A percentile compares a stretch with the other conserved stretches of the same genome.
These are phyloP conservation scores for Sorex fumeus DNA, from an alignment of 2,113 vertebrate genomes.

Conservation along the genomic window DNA sequence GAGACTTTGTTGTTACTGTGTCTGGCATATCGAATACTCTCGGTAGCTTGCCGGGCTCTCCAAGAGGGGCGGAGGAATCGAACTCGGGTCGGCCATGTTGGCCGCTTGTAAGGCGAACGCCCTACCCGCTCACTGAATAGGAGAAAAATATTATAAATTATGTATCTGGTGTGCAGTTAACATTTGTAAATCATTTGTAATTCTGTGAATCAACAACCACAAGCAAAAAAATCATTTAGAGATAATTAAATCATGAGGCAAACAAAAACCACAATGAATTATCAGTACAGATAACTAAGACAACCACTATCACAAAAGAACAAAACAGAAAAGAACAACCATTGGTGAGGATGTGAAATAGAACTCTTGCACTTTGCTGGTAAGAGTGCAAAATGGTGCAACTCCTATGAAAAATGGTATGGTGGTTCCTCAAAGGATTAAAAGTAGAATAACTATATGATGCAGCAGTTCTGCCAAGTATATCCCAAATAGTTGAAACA, in stretches of 20 bases:
- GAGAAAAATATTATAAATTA: background rate
- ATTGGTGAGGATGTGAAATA: background rate
- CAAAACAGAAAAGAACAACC: background rate
- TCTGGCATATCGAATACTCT: no score
- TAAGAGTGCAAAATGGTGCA: background rate
- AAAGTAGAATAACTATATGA: background rate
- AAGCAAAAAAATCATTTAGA: background rate
- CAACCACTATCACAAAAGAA: background rate
- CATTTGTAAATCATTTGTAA: background rate
- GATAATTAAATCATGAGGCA: background rate
- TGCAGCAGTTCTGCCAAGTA: background rate
- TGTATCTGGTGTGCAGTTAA: background rate
- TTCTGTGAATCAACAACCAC: background rate
- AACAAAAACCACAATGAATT: conserved; percentile 17
- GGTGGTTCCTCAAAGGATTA: background rate
- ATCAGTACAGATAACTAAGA: background rate
- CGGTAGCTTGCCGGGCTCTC: no score
- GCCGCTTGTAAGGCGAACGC: no score
- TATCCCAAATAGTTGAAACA: background rate
- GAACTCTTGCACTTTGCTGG: background rate
- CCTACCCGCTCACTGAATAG: no score
- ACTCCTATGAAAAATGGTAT: background rate
- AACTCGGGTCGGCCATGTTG: no score
- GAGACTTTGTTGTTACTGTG: no score
- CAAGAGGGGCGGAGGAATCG: no score